These are phyloP conservation scores for Tetragonula clypearis DNA, from an alignment of 1,140 invertebrate genomes.

Conservation along the genomic window DNA sequence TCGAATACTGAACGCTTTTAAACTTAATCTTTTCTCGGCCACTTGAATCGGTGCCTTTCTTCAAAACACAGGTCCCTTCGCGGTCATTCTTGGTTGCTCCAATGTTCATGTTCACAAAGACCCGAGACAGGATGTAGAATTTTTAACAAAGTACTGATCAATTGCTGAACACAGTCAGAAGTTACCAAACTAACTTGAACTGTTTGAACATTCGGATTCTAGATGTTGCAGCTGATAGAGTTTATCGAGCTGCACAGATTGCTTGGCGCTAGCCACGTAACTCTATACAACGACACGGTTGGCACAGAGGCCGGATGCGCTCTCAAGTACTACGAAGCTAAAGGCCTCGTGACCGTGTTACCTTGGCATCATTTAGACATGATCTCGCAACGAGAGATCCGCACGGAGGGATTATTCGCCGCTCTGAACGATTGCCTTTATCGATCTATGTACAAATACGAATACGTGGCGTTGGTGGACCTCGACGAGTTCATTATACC, in stretches of 20 bases:
- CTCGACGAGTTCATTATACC: conserved; percentile 96
- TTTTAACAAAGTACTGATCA: no score
- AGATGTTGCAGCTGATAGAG: conserved; percentile 92
- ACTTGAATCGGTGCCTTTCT: no score
- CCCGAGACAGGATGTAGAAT: no score
- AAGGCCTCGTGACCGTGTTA: conserved; percentile 89
- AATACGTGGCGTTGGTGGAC: conserved; percentile 93
- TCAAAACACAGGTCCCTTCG: no score
- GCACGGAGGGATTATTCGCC: conserved; percentile 95
- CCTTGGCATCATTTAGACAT: conserved; percentile 94
- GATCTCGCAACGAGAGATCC: conserved; percentile 93
- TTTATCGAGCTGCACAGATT: conserved; percentile 95
- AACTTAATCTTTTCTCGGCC: no score
- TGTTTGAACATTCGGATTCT: conserved; percentile 46
- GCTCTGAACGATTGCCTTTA: conserved; percentile 97
- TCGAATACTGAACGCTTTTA: no score
- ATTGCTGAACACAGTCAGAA: no score
- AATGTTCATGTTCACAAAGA: no score
- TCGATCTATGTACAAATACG: conserved; percentile 91
- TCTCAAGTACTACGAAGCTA: conserved; percentile 86
- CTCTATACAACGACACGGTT: conserved; percentile 96
- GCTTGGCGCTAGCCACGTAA: conserved; percentile 93
- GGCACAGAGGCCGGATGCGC: conserved; percentile 90
- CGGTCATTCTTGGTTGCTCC: no score
- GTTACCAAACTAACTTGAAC: no score